Evolutionary conservation across 2,113 vertebrate genomes (phyloP).

Genomic region (Lepidothrix coronata): DNA sequence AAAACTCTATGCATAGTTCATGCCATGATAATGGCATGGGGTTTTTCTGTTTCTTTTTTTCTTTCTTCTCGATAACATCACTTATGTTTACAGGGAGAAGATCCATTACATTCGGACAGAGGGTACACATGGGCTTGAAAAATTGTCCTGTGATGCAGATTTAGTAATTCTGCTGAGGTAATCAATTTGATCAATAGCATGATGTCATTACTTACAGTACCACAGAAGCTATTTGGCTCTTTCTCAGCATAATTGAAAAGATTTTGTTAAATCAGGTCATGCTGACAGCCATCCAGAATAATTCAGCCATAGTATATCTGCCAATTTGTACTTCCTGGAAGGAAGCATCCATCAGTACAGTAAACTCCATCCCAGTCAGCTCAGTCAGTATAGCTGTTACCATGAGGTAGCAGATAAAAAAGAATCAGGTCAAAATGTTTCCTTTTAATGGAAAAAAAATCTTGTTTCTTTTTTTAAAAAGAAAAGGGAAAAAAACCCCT

Average conservation of each 20-base stretch:
- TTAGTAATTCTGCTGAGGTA: constrained; percentile 97
- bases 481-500: background rate
- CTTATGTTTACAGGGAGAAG: constrained; percentile 86
- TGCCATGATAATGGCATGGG: background rate
- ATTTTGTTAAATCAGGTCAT: background rate
- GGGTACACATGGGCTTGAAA: constrained; percentile 91
- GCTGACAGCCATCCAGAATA: background rate
- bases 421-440: background rate
- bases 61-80: background rate
- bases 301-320: background rate
- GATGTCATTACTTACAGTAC: background rate
- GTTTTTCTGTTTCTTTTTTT: background rate
- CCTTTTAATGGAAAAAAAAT: background rate
- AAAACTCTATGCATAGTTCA: background rate
- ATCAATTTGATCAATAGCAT: background rate
- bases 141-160: constrained; percentile 95
- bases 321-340: background rate
- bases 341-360: background rate
- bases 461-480: background rate
- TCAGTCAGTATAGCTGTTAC: background rate
- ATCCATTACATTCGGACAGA: constrained; percentile 97
- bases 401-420: background rate
- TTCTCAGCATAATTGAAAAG: background rate
- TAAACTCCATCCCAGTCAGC: background rate
- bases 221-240: background rate